phyloP scores from a whole-genome alignment of 2,113 vertebrate genomes.

The Anguilla japonica region DNA sequence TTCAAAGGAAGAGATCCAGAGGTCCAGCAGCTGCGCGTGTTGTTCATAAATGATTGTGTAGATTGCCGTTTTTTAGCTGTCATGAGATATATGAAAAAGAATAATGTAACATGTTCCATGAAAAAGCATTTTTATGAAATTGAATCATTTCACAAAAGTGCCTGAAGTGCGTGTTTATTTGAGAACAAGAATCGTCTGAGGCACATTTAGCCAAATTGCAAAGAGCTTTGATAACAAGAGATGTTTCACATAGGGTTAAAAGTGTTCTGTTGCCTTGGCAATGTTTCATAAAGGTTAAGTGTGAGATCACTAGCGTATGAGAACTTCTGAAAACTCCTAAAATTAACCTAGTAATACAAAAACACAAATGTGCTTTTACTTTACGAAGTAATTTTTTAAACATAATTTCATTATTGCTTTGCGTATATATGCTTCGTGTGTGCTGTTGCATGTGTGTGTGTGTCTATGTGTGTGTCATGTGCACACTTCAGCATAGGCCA shows the following conservation, averaged over 20 bases:
- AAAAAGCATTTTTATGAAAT: not conserved
- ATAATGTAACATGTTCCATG: not conserved
- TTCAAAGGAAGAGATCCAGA: not conserved
- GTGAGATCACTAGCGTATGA: not conserved
- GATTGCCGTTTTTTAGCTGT: not conserved
- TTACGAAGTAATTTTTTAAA: too few species aligned
- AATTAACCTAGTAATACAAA: not conserved
- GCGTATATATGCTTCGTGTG: too few species aligned
- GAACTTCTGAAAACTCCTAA: not conserved
- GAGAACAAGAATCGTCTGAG: not conserved
- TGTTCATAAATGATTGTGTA: not conserved
- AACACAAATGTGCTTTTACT: too few species aligned
- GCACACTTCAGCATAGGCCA: not conserved
- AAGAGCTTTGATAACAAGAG: conserved; percentile 4
- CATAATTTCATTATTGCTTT: too few species aligned
- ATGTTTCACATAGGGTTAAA: not conserved
- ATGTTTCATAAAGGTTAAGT: not conserved
- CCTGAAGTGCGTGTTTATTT: not conserved
- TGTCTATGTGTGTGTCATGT: too few species aligned
- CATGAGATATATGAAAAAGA: not conserved
- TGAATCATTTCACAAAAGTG: conserved; percentile 20
- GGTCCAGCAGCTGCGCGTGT: not conserved
- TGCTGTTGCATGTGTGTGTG: too few species aligned
- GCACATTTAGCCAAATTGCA: not conserved
- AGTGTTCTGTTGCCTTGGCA: conserved; percentile 11